These are phyloP conservation scores for Leptodactylus fuscus DNA, from an alignment of 2,113 vertebrate species.

Conservation along the genomic window DNA sequence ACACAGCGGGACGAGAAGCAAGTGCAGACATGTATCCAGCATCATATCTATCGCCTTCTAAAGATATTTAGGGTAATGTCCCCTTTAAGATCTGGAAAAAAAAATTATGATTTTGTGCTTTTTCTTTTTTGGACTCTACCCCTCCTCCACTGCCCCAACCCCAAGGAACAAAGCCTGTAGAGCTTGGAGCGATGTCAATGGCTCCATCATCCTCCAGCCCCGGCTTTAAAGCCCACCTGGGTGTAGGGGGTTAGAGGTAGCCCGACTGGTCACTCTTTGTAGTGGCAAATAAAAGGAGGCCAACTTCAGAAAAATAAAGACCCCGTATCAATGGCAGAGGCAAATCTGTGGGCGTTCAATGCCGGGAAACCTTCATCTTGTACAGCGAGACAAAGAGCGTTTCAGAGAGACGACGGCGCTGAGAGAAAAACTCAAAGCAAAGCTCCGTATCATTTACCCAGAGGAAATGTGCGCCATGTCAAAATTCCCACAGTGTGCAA, in stretches of 20 bases:
- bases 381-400: constrained; percentile 11
- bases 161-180: background rate
- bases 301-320: background rate
- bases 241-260: constrained; percentile 17
- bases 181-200: no score
- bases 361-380: constrained; percentile 5
- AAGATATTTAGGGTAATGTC: background rate
- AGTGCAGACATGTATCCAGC: background rate
- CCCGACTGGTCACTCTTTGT: constrained; percentile 5
- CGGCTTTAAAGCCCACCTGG: constrained; percentile 25
- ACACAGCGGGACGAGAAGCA: no score
- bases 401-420: background rate
- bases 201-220: no score
- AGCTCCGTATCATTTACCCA: background rate
- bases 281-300: constrained; percentile 23
- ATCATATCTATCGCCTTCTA: background rate
- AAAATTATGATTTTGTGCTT: no score
- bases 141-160: no score
- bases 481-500: background rate
- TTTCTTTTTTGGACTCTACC: background rate
- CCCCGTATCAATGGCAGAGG: constrained; percentile 7
- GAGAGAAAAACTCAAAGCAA: no score
- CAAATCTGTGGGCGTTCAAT: constrained; percentile 14
- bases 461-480: background rate
- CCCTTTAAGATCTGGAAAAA: no score